phyloP scores from a whole-genome alignment of 2,113 vertebrate genomes.

The Protobothrops mucrosquamatus region DNA sequence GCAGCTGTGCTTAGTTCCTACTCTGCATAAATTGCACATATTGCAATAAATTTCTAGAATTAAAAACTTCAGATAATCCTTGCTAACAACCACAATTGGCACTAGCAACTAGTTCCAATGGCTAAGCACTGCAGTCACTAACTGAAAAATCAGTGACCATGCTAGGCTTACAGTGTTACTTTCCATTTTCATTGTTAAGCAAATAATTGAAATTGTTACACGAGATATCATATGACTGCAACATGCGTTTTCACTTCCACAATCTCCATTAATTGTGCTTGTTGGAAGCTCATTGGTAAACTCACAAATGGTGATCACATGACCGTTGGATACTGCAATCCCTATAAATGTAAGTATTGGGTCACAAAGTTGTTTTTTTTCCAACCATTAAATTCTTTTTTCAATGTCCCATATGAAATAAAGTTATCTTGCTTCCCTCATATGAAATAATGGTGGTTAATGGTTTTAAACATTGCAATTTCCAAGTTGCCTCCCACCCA shows the following conservation, averaged over 20 bases:
- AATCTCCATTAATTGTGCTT: neutral
- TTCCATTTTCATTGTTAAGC: neutral
- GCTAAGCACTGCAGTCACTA: neutral
- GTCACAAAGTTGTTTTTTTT: neutral
- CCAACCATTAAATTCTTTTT: conserved; percentile 8
- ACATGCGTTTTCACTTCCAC: neutral
- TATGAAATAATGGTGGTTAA: conserved; percentile 27
- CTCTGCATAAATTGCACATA: neutral
- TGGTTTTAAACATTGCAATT: conserved; percentile 37
- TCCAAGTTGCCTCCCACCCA: neutral
- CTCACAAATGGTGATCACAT: neutral
- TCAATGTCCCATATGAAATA: conserved; percentile 41
- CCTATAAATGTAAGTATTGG: neutral
- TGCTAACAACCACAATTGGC: neutral
- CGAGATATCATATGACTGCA: neutral
- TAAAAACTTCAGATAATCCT: neutral
- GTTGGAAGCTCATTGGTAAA: neutral
- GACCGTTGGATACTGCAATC: neutral
- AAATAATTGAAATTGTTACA: neutral
- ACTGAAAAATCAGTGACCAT: neutral
- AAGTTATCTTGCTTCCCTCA: neutral
- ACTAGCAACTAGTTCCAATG: neutral
- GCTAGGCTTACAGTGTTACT: neutral
- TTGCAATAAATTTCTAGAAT: neutral
- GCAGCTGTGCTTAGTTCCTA: neutral